phyloP scores from a whole-genome alignment of 2,797 vertebrate genomes.

The Pseudotriccus pelzelni region DNA sequence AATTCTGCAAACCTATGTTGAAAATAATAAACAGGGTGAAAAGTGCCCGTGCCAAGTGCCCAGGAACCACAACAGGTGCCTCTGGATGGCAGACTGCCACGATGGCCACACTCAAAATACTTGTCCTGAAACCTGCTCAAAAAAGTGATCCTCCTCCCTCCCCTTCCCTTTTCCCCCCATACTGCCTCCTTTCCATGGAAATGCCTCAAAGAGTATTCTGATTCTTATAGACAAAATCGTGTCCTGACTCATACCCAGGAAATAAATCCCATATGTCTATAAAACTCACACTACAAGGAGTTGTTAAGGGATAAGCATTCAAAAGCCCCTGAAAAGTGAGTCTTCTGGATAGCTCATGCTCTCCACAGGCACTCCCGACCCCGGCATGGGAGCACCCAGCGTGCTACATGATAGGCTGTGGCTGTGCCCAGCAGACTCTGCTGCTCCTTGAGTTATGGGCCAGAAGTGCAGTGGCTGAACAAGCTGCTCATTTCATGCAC shows the following conservation, averaged over 20 bases:
- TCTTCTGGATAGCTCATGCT: background rate
- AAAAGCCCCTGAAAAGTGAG: background rate
- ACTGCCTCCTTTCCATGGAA: background rate
- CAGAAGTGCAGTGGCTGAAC: accelerated
- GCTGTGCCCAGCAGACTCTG: background rate
- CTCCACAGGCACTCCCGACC: background rate
- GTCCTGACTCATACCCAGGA: background rate
- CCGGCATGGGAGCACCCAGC: accelerated
- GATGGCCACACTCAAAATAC: background rate
- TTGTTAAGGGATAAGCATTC: background rate
- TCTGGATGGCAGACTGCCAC: background rate
- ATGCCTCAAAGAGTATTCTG: background rate
- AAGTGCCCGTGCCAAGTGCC: background rate
- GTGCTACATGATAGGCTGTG: accelerated
- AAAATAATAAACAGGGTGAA: background rate
- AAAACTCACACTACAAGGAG: background rate
- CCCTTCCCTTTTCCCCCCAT: background rate
- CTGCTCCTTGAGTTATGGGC: accelerated
- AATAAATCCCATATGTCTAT: background rate
- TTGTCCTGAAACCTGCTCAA: background rate
- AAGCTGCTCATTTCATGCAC: background rate
- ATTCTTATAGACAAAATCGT: background rate
- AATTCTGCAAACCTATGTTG: background rate
- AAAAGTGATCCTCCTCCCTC: background rate
- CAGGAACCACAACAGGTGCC: background rate